phyloP scores from a whole-genome alignment of 1,140 invertebrate genomes.

The Drosophila lacertosa region DNA sequence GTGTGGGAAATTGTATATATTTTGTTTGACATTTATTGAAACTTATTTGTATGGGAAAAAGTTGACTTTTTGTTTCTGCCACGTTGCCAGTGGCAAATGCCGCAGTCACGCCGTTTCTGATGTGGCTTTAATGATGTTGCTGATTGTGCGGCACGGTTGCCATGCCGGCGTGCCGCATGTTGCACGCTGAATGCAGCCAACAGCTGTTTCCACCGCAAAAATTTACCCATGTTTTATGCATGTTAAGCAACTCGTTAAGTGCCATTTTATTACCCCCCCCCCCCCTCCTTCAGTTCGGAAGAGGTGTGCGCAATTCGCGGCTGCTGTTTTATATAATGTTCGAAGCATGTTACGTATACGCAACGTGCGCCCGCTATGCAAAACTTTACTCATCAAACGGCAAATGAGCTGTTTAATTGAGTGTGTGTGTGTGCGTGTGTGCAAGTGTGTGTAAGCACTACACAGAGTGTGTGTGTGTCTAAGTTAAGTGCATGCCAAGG shows the following conservation, averaged over 20 bases:
- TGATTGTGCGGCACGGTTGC: constrained; percentile 30
- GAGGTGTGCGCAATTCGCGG: neutral
- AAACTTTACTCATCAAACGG: constrained; percentile 52
- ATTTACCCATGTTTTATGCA: constrained; percentile 44
- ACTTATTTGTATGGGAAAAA: constrained; percentile 45
- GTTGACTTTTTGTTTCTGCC: constrained; percentile 44
- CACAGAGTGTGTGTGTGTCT: neutral
- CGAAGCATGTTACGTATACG: constrained; percentile 41
- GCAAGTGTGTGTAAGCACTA: neutral
- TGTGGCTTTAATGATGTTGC: constrained; percentile 56
- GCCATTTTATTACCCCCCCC: constrained; percentile 46
- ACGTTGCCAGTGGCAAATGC: constrained; percentile 34
- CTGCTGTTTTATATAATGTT: constrained; percentile 26
- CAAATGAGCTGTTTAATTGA: constrained; percentile 65
- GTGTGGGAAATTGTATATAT: constrained; percentile 25
- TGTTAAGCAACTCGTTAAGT: constrained; percentile 57
- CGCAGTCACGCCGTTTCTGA: constrained; percentile 5
- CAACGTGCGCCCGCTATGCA: constrained; percentile 10
- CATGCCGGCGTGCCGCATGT: constrained; percentile 35
- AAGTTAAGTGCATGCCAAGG: constrained; percentile 41
- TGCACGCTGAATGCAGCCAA: constrained; percentile 24
- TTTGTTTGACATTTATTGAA: constrained; percentile 73
- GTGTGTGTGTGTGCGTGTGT: constrained; percentile 14
- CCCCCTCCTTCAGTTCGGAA: too few relatives aligned
- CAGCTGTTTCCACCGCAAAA: constrained; percentile 4